Conservation (phyloP, 2,888 invertebrate species). For the Agrypnus murinus region DNA sequence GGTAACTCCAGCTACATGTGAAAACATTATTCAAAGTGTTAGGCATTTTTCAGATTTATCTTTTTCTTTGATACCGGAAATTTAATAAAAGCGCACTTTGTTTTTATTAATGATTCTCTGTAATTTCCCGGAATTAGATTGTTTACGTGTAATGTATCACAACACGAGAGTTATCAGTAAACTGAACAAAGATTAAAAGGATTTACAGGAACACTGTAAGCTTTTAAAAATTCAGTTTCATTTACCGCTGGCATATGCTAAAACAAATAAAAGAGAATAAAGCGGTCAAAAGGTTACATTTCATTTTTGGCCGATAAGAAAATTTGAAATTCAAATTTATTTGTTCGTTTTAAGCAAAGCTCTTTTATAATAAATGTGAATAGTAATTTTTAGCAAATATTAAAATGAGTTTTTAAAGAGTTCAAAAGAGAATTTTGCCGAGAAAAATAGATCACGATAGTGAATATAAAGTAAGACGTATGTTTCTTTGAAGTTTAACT, state of each 20-base stretch:
- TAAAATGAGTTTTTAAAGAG: no score
- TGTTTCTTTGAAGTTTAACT: neutral
- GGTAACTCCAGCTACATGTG: constrained; percentile 12
- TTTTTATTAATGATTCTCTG: constrained; percentile 20
- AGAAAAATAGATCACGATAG: no score
- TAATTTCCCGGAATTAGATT: constrained; percentile 18
- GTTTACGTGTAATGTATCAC: constrained; percentile 1
- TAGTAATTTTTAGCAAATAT: constrained; percentile 23
- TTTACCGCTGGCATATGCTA: constrained; percentile 32
- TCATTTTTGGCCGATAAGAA: constrained; percentile 42
- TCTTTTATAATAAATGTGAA: constrained; percentile 21
- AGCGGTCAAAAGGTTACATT: constrained; percentile 39
- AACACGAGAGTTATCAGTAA: constrained; percentile 14
- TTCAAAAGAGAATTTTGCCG: no score
- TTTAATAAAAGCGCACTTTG: no score
- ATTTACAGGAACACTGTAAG: constrained; percentile 35
- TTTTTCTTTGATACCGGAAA: no score
- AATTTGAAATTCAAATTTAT: constrained; percentile 45
- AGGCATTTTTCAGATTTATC: no score
- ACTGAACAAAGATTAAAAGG: constrained; percentile 33
- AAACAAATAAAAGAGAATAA: constrained; percentile 19
- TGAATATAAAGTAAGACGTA: neutral
- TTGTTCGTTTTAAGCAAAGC: constrained; percentile 29
- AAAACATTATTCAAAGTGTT: constrained; percentile 10
- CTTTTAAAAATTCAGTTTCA: constrained; percentile 28